phyloP scores from a whole-genome alignment of 2,888 invertebrate species.

The Dryadula phaetusa region DNA sequence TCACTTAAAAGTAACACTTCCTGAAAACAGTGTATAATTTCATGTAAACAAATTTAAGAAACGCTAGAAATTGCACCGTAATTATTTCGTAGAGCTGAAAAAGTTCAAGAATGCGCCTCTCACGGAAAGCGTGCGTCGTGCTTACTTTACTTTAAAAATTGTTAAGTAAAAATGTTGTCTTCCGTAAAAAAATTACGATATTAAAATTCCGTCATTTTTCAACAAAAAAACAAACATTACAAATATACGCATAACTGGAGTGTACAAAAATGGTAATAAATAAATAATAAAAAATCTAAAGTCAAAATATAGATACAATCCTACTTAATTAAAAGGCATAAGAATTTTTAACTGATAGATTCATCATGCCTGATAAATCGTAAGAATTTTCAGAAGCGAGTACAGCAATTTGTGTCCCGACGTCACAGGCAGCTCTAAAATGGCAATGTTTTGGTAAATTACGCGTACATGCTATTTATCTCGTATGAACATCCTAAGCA shows the following conservation, averaged over 20 bases:
- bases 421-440: constrained; percentile 59
- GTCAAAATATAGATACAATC: not conserved
- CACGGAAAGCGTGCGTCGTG: constrained; percentile 37
- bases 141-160: constrained; percentile 40
- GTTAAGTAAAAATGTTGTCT: constrained; percentile 35
- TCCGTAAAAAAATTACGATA: constrained; percentile 31
- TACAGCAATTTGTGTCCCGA: constrained; percentile 70
- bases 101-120: constrained; percentile 43
- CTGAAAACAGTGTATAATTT: constrained; percentile 19
- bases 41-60: constrained; percentile 27
- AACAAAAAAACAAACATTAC: too few relatives aligned
- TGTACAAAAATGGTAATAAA: not conserved
- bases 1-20: not conserved
- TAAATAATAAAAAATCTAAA: not conserved
- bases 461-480: constrained; percentile 68
- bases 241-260: too few relatives aligned
- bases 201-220: constrained; percentile 27
- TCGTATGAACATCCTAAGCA: constrained; percentile 59
- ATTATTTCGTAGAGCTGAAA: constrained; percentile 40
- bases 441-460: constrained; percentile 65
- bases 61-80: constrained; percentile 37
- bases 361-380: constrained; percentile 1
- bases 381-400: constrained; percentile 36
- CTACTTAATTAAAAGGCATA: not conserved
- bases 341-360: not conserved